Conservation (phyloP, 2,888 invertebrate genomes). For the Quadroppia sp. region DNA sequence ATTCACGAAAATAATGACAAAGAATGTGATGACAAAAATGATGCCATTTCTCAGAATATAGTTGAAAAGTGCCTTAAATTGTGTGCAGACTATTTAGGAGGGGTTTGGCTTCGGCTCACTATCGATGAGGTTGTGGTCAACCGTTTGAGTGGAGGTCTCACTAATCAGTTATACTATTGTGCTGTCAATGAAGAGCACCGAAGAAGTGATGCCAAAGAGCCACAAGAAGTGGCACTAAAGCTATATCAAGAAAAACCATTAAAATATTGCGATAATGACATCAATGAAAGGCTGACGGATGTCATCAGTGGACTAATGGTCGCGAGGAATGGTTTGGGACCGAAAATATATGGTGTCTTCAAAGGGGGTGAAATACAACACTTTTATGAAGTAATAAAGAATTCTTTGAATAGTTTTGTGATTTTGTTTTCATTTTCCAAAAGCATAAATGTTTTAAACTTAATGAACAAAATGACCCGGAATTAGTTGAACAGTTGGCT, state of each 20-base stretch:
- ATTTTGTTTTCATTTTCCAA: conserved; percentile 61
- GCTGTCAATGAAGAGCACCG: neutral
- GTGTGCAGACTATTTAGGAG: too few species aligned
- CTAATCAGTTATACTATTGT: conserved; percentile 34
- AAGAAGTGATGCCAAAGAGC: neutral
- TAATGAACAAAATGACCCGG: conserved; percentile 71
- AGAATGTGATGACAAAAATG: too few species aligned
- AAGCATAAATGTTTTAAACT: conserved; percentile 64
- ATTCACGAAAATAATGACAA: too few species aligned
- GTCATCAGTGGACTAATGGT: conserved; percentile 7
- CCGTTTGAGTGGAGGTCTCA: too few species aligned
- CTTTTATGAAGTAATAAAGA: conserved; percentile 56
- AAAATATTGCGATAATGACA: neutral
- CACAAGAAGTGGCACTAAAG: conserved; percentile 17
- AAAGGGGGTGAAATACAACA: conserved; percentile 93
- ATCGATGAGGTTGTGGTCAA: too few species aligned
- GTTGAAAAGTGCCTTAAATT: too few species aligned
- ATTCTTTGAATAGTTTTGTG: too few species aligned
- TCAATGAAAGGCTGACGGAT: conserved; percentile 19
- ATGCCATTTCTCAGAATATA: too few species aligned
- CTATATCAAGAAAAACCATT: neutral
- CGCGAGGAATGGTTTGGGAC: conserved; percentile 62
- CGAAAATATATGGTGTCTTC: conserved; percentile 89
- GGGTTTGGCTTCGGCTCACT: too few species aligned
- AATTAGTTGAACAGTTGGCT: conserved; percentile 76